A percentile compares a stretch with the other conserved stretches of the same genome.
These are phyloP conservation scores for Dreissena rostriformis DNA, from an alignment of 1,140 invertebrate species.

Conservation along the genomic window DNA sequence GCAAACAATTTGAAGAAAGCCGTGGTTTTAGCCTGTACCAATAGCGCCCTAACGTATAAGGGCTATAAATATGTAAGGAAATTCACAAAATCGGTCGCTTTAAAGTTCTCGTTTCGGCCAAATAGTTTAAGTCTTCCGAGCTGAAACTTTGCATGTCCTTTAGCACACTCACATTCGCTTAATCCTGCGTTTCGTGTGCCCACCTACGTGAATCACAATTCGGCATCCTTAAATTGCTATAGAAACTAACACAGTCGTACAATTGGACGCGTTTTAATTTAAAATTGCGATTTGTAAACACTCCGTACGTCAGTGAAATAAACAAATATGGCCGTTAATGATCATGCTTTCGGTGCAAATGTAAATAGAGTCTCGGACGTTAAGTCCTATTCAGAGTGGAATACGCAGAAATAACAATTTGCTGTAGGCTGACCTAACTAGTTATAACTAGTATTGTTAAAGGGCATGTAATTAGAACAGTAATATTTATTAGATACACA, in stretches of 20 bases:
- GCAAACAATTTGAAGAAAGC: slow-evolving; percentile 57
- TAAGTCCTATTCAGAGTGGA: neutral
- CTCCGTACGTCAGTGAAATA: slow-evolving; percentile 42
- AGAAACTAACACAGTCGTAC: too few relatives aligned
- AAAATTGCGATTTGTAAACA: slow-evolving; percentile 39
- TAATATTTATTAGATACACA: too few relatives aligned
- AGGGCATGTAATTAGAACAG: too few relatives aligned
- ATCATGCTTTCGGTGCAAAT: slow-evolving; percentile 49
- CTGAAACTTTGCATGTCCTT: slow-evolving; percentile 44
- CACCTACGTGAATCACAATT: too few relatives aligned
- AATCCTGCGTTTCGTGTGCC: too few relatives aligned
- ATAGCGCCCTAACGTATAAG: neutral
- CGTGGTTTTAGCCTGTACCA: slow-evolving; percentile 32
- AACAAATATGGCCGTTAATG: slow-evolving; percentile 57
- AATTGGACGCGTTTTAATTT: neutral
- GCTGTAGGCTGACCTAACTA: too few relatives aligned
- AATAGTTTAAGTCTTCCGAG: neutral
- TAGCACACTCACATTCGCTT: neutral
- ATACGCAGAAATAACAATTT: too few relatives aligned
- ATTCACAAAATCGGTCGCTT: neutral
- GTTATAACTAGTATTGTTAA: too few relatives aligned
- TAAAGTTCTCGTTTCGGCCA: neutral
- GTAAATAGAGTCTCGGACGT: neutral
- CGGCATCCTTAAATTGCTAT: too few relatives aligned
- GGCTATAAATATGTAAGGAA: neutral